Percentiles rank a stretch among this genome's conserved stretches.
Conservation (phyloP, 2,888 invertebrate species). For the Aphidius colemani region DNA sequence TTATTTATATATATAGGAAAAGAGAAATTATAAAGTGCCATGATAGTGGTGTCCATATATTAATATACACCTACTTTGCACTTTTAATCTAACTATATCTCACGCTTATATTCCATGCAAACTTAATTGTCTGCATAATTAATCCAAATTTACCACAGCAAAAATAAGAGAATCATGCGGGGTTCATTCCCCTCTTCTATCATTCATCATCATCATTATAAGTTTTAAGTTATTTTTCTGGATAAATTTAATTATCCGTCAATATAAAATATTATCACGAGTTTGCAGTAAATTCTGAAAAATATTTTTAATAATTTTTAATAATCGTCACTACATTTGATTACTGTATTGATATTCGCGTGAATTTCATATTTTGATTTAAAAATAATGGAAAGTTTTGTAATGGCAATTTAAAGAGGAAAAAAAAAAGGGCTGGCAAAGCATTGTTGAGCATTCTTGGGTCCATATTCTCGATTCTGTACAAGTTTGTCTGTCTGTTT, state of each 20-base stretch:
- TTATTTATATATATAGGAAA: not conserved
- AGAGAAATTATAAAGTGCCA: not conserved
- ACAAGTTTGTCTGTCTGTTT: constrained; percentile 5
- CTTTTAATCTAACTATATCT: constrained; percentile 32
- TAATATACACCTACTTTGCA: not conserved
- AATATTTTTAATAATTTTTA: too few relatives aligned
- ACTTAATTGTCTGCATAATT: constrained; percentile 35
- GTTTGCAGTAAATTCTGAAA: too few relatives aligned
- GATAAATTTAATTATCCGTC: not conserved
- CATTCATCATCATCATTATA: not conserved
- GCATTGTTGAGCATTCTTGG: constrained; percentile 44
- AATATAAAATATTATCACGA: too few relatives aligned
- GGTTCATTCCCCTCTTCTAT: constrained; percentile 1
- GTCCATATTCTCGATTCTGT: constrained; percentile 31
- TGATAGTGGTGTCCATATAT: not conserved
- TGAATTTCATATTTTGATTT: too few relatives aligned
- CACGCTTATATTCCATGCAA: constrained; percentile 28
- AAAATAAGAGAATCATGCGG: not conserved
- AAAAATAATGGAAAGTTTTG: too few relatives aligned
- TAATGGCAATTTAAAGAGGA: too few relatives aligned
- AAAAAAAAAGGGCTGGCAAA: too few relatives aligned
- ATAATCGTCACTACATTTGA: too few relatives aligned
- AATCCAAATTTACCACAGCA: constrained; percentile 28
- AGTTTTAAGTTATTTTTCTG: too few relatives aligned
- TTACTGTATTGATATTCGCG: too few relatives aligned